Evolutionary conservation across 2,797 vertebrate genomes (phyloP), one percentile per base, ranked within the genome.

Genomic region (Malurus splendens): DNA sequence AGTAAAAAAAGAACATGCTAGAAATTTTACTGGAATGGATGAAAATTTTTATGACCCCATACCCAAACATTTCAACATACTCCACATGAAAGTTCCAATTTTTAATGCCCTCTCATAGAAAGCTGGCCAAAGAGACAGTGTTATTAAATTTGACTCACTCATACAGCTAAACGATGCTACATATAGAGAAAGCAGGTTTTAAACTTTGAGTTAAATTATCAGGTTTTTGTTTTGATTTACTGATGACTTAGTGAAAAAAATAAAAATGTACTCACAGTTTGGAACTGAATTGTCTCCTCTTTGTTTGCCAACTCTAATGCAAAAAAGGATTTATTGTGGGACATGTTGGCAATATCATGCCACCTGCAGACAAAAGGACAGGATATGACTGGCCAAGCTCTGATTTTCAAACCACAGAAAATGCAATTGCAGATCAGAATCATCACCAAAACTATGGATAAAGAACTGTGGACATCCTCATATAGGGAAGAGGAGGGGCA

Each of bases 321-420:
- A 14, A 99, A 99, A 95, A 99, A 99, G 47, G 99, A 99, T 97
- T 99, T 99, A 96, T 99, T 99, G 96, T 99, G 99, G 96, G 98
- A 99, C 99, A 99, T 99, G 96, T 99, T 99, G 89, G 98, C 98
- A 96, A 99, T 99, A 95, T 99, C 99, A 88, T 99, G 98, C 99
- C 99, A 99, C 98, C 99, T 99, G 78, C 13, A 91, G 51, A 89
- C 18, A 85, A 61, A 82, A 76, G 9, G 22, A 77, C 7, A 90
- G 64, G 75, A 75, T n/a, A n/a, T 11, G 17, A 84, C 32, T 42
- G 0, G 13, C 41, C 54, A 81, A 92, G 32, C 24, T 55, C 66
- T 66, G 24, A 75, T 59, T 85, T 87, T 85, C 38, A 78, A 81
- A 62, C 32, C 41, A 62, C 10, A 66, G n/a, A 66, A 93, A 66